These are phyloP conservation scores for Leptinotarsa defecta DNA, from an alignment of 1,140 invertebrate genomes.

Conservation along the genomic window DNA sequence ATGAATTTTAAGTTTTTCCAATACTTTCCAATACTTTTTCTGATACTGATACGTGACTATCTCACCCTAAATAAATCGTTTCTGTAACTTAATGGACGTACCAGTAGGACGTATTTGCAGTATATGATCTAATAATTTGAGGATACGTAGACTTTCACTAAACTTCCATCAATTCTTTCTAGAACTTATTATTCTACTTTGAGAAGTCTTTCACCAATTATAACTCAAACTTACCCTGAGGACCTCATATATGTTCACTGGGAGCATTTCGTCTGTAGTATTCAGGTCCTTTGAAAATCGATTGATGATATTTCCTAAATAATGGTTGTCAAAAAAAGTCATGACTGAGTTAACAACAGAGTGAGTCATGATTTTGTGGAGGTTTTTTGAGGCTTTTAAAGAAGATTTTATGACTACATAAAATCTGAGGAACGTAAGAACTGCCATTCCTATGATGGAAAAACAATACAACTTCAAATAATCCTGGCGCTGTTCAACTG, in stretches of 20 bases:
- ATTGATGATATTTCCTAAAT: slow-evolving; percentile 48
- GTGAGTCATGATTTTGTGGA: slow-evolving; percentile 41
- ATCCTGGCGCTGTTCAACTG: background rate
- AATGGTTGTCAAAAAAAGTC: slow-evolving; percentile 47
- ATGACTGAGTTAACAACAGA: slow-evolving; percentile 45
- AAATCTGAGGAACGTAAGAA: background rate
- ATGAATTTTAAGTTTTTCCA: too few relatives aligned
- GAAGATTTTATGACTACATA: slow-evolving; percentile 29
- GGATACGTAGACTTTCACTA: background rate
- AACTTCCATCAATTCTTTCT: background rate
- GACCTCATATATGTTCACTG: slow-evolving; percentile 38
- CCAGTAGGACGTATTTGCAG: slow-evolving; percentile 5
- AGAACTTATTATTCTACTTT: background rate
- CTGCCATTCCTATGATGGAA: background rate
- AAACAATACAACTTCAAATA: background rate
- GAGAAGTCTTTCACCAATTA: background rate
- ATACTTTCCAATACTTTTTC: too few relatives aligned
- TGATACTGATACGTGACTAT: too few relatives aligned
- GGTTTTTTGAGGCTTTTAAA: slow-evolving; percentile 35
- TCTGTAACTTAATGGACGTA: background rate
- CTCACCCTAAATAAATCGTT: too few relatives aligned
- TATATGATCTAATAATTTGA: background rate
- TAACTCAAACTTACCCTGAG: slow-evolving; percentile 30
- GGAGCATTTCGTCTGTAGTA: slow-evolving; percentile 45
- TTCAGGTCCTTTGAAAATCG: slow-evolving; percentile 48